Base-by-base conservation (phyloP, 2,888 invertebrate genomes). In the Leptothorax acervorum region DNA sequence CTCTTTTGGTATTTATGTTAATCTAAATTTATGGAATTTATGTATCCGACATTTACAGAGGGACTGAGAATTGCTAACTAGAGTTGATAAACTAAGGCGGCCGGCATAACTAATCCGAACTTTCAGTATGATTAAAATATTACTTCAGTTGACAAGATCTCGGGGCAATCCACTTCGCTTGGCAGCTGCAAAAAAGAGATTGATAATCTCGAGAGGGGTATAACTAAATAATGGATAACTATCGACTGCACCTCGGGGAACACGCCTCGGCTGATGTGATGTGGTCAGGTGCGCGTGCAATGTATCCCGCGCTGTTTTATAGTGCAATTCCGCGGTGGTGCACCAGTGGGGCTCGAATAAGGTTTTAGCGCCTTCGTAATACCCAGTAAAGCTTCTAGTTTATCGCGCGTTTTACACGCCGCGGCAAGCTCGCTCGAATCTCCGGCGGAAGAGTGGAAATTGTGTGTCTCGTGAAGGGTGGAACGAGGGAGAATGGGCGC, bases 321-420 rank as follows among this genome's bases (percentile, higher is more conserved):
- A 87, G 87, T 83, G 86, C 88, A 91, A 91, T 89, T 88, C 85
- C 68, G 82, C 82, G 62, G 81, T 57, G 70, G 60, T 81, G 85
- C 78, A 71, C 84, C 60, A 35, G 55, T 83, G 83, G 75, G 76
- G 71, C 87, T 89, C 86, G 90, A 91, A 88, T 88, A 90, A 89
- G 86, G 85, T 86, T 90, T 92, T 90, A 92, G 87, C 88, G 86
- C 88, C 88, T 88, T 79, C 85, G 86, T 89, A 89, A 91, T 90
- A 87, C 87, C 86, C 63, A 83, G 85, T 89, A 90, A 90, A 90
- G 88, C 88, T 89, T 78, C 85, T 86, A 90, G 82, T 92, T 92
- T 92, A 92, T 91, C 88, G 89, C 86, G 76, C 88, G 83, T 88
- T 90, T 91, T 90, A 88, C 90, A 86, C 90, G 73, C 62, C 82